A percentile compares a stretch with the other conserved stretches of the same genome.
Evolutionary conservation across 2,113 vertebrate genomes (phyloP).

Genomic region (Micromys minutus): DNA sequence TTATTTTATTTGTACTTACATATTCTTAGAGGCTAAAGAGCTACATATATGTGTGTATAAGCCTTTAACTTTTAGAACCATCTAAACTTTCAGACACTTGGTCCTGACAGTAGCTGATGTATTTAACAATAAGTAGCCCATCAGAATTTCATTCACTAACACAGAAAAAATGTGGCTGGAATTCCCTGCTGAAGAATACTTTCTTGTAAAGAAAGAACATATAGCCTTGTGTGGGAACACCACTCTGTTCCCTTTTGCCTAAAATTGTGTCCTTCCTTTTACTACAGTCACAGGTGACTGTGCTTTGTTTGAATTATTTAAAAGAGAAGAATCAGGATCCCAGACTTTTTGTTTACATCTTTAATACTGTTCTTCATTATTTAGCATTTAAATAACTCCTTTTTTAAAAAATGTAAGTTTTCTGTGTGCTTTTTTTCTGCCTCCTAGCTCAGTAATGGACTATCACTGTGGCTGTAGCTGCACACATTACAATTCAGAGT

Average conservation of each 20-base stretch:
- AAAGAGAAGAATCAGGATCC: neutral
- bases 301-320: neutral
- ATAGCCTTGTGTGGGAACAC: neutral
- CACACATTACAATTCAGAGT: neutral
- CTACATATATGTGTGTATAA: neutral
- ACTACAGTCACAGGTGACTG: neutral
- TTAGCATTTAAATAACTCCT: neutral
- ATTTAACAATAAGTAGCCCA: neutral
- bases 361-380: neutral
- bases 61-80: neutral
- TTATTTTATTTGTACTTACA: neutral
- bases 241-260: neutral
- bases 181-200: neutral
- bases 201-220: neutral
- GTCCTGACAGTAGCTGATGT: neutral
- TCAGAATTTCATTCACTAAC: neutral
- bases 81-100: neutral
- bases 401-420: neutral
- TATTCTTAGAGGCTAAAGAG: neutral
- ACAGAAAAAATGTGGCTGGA: neutral
- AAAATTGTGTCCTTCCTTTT: neutral
- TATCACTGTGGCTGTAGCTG: neutral
- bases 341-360: neutral
- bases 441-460: neutral
- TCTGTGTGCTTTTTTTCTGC: neutral